Evolutionary conservation across 2,888 invertebrate species (phyloP).

Genomic region (Cabera pusaria): DNA sequence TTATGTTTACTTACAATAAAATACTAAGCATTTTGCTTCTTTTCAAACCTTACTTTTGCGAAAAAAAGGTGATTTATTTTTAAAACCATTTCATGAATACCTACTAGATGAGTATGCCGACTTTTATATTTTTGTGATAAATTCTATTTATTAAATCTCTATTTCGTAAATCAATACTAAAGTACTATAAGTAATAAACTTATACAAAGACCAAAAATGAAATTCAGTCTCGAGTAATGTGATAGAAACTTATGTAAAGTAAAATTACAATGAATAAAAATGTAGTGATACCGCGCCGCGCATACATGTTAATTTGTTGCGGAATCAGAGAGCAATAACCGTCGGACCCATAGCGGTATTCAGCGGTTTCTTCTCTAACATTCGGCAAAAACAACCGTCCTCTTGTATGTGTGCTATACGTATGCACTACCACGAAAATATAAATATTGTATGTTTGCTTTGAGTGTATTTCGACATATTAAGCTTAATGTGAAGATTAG

Average conservation of each 20-base stretch:
- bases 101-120: too few species aligned
- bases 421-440: slow-evolving; percentile 48
- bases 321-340: slow-evolving; percentile 83
- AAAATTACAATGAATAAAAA: slow-evolving; percentile 74
- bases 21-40: too few species aligned
- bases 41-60: too few species aligned
- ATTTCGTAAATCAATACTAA: too few species aligned
- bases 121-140: too few species aligned
- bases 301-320: slow-evolving; percentile 84
- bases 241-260: slow-evolving; percentile 59
- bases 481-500: slow-evolving; percentile 67
- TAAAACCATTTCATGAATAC: too few species aligned
- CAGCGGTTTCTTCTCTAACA: slow-evolving; percentile 77
- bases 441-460: slow-evolving; percentile 51
- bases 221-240: slow-evolving; percentile 28
- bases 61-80: too few species aligned
- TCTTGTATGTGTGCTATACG: slow-evolving; percentile 48
- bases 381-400: slow-evolving; percentile 72
- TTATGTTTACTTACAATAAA: too few species aligned
- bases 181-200: too few species aligned
- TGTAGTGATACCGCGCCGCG: slow-evolving; percentile 78
- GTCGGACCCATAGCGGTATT: slow-evolving; percentile 78
- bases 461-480: slow-evolving; percentile 66
- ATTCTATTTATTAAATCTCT: too few species aligned
- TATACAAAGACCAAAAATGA: too few species aligned